Percentiles rank a stretch among this genome's conserved stretches.
These are phyloP conservation scores for Blastomussa wellsi DNA, from an alignment of 92 coral and sea anemone genomes.

Conservation along the genomic window DNA sequence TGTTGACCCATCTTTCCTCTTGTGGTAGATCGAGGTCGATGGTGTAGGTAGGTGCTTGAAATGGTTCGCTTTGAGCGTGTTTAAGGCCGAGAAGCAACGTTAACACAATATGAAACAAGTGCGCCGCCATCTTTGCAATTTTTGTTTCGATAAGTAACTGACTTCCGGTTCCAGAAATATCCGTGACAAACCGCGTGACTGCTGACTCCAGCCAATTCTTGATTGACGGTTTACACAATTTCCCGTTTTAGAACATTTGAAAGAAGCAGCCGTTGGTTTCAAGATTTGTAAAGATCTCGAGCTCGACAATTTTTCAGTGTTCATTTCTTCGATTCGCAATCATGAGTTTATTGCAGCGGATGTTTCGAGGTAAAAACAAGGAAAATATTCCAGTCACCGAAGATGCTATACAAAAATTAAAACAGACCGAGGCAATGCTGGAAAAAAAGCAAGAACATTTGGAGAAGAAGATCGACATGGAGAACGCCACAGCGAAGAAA, in stretches of 20 bases:
- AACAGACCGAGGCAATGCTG: slow-evolving; percentile 73
- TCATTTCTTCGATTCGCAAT: background rate
- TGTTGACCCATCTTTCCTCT: slow-evolving; percentile 77
- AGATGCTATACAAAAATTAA: slow-evolving; percentile 67
- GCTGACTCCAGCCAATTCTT: background rate
- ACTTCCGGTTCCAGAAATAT: slow-evolving; percentile 36
- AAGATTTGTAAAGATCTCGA: background rate
- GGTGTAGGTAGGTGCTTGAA: slow-evolving; percentile 66
- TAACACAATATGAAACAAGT: background rate
- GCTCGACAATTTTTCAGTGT: background rate
- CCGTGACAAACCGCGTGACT: background rate
- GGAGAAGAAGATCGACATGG: slow-evolving; percentile 73
- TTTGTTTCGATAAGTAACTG: background rate
- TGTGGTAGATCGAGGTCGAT: slow-evolving; percentile 82
- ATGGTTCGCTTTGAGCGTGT: slow-evolving; percentile 38
- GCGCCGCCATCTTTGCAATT: background rate
- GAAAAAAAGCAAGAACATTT: slow-evolving; percentile 76
- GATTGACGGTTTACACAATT: slow-evolving; percentile 3
- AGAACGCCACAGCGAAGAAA: slow-evolving; percentile 57
- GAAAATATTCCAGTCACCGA: slow-evolving; percentile 72
- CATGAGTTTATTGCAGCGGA: slow-evolving; percentile 35
- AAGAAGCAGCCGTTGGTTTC: background rate
- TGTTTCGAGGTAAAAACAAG: slow-evolving; percentile 45
- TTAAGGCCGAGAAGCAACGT: slow-evolving; percentile 1
- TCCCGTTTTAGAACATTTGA: background rate